Evolutionary conservation across 2,797 vertebrate species (phyloP).

Genomic region (Picus viridis): DNA sequence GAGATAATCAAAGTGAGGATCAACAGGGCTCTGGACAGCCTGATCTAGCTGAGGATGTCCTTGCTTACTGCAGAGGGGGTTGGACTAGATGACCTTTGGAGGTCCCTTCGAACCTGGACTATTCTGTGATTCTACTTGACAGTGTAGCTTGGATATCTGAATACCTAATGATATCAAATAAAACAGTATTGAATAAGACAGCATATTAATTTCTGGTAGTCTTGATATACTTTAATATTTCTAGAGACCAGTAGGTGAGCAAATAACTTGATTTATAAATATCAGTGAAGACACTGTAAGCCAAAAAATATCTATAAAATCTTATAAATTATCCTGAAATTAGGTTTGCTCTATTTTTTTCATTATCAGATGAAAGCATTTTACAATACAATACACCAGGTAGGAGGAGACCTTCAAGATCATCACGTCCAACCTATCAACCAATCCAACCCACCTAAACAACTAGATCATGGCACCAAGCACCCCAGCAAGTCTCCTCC

Average conservation of each 20-base stretch:
- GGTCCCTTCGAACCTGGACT: too few relatives aligned
- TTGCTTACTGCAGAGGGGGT: too few relatives aligned
- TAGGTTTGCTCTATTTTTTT: neutral
- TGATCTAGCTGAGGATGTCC: too few relatives aligned
- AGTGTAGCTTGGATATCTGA: neutral
- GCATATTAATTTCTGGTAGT: neutral
- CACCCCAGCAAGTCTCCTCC: too few relatives aligned
- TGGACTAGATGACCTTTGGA: too few relatives aligned
- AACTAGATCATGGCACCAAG: too few relatives aligned
- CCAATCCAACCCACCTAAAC: too few relatives aligned
- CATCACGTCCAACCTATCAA: too few relatives aligned
- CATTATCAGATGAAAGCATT: neutral
- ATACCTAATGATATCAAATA: neutral
- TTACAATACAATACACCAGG: too few relatives aligned
- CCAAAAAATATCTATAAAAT: neutral
- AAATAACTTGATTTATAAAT: neutral
- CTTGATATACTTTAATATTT: neutral
- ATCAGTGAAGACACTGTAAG: neutral
- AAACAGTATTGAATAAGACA: neutral
- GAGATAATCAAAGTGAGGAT: too few relatives aligned
- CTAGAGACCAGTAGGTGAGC: neutral
- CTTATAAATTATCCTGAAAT: neutral
- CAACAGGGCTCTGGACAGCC: too few relatives aligned
- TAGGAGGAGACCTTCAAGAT: too few relatives aligned
- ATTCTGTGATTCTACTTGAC: neutral